Evolutionary conservation across 2,797 vertebrate species (phyloP), one percentile per base, ranked within the genome.

Genomic region (Acridotheres tristis): DNA sequence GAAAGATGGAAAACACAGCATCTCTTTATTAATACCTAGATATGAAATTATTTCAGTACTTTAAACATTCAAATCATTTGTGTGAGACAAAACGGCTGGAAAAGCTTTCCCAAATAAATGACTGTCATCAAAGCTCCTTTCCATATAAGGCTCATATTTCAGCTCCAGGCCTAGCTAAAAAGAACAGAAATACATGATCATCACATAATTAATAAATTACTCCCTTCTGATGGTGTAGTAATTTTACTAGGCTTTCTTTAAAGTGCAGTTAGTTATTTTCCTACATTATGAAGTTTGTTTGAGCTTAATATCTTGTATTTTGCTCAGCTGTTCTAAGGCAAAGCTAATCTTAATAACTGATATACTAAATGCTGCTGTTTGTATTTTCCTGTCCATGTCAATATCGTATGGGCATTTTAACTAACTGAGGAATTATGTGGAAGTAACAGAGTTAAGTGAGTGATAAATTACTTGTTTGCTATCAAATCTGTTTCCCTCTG

Each of bases 71-170:
- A 91, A 77, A 89, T 84, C 0, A 62, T 57, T 84, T 87, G 40
- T 68, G 57, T 6, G 16, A 85, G 90, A 93, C 78, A 94, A 63
- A 86, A 90, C 82, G 71, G 6, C 71, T 94, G 74, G 63, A 68
- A 89, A 88, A 87, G 58, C 83, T 94, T 95, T 90, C 90, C 72
- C 54, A 96, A 94, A 75, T 89, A 92, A 93, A 87, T 89, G 10
- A 55, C 72, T 90, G 59, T 90, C 72, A 65, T 92, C 27, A 59
- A 82, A 85, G 82, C 72, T 68, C 17, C 72, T 36, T 89, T 90
- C 94, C n/a, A 5, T 66, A 13, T 45, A 84, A 65, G 86, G 83
- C 71, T 92, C 36, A 30, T 73, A 80, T 84, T 94, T 87, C 66
- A 81, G 51, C 84, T 80, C 29, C 55, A 69, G 92, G 77, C 50